Evolutionary conservation across 2,797 vertebrate genomes (phyloP).

Genomic region (Lagodon rhomboides): DNA sequence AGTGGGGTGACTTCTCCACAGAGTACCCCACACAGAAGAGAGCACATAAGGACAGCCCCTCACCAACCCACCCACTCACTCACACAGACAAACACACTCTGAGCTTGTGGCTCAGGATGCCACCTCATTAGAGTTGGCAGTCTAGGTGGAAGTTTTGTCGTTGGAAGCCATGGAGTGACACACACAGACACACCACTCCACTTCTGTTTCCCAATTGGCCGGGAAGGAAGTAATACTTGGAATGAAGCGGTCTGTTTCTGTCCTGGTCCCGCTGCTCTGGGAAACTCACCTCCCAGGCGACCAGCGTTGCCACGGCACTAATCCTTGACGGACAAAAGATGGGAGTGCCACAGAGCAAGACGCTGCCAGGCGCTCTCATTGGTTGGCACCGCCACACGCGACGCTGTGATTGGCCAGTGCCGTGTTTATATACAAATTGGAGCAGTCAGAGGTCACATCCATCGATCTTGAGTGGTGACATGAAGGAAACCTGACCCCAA

Average conservation of each 20-base stretch:
- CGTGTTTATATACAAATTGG: slow-evolving; percentile 83
- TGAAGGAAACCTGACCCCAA: slow-evolving; percentile 79
- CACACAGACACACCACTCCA: slow-evolving; percentile 59
- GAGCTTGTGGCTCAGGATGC: slow-evolving; percentile 71
- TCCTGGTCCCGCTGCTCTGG: slow-evolving; percentile 74
- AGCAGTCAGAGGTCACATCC: slow-evolving; percentile 82
- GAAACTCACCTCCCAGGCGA: slow-evolving; percentile 82
- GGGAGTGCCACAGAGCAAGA: slow-evolving; percentile 78
- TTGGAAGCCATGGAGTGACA: slow-evolving; percentile 48
- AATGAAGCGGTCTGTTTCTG: slow-evolving; percentile 70
- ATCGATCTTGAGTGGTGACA: slow-evolving; percentile 84
- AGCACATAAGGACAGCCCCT: slow-evolving; percentile 75
- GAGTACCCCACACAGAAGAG: slow-evolving; percentile 68
- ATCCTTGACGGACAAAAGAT: slow-evolving; percentile 84
- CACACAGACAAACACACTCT: slow-evolving; percentile 78
- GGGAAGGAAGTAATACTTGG: slow-evolving; percentile 71
- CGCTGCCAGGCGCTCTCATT: slow-evolving; percentile 70
- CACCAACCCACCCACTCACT: slow-evolving; percentile 69
- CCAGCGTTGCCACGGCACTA: slow-evolving; percentile 85
- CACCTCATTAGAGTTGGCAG: slow-evolving; percentile 76
- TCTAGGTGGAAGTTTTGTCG: slow-evolving; percentile 72
- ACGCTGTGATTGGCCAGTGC: slow-evolving; percentile 76
- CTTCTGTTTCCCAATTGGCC: slow-evolving; percentile 66
- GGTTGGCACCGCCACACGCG: slow-evolving; percentile 75
- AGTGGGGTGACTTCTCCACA: slow-evolving; percentile 82